Base-by-base conservation (phyloP, 2,888 invertebrate species). In the Himalopsyche japonica region DNA sequence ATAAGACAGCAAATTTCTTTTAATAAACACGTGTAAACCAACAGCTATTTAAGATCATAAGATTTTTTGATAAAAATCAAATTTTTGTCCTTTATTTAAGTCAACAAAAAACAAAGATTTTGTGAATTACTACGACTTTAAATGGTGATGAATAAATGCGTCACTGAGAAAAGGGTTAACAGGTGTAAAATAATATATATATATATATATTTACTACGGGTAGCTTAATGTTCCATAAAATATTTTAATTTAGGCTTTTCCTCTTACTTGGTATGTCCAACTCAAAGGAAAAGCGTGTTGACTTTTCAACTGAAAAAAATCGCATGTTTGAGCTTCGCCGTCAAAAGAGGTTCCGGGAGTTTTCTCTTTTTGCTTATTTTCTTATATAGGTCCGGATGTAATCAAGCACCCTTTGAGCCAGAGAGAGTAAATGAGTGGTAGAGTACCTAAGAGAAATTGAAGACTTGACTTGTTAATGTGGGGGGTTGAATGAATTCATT, bases 321-420 rank as follows among this genome's bases (percentile, higher is more conserved):
- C 20, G 70, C 27, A 70, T 70, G 70, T 70, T 70, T 70, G 70
- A 70, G 70, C 70, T 70, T 27, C 70, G 24, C 70, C 15, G 70
- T 70, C 24, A 82, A 82, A 84, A 82, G 82, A 76, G 79, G 48
- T 57, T 57, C 49, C 32, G 79, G 79, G 27, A 64, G 48, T 77
- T 80, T 34, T 82, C 80, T 85, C 85, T 86, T 84, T 86, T 84
- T 84, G 80, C 81, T 82, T 85, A 83, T 85, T 85, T 86, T 85
- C 85, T 85, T 86, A 86, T 85, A 84, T 84, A 84, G 84, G 85
- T 81, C 86, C 86, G 86, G 86, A 86, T 84, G 85, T 86, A 86
- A 86, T 86, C 86, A 86, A 86, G 85, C 85, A 84, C 85, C 85
- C 86, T 86, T 86, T 85, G 86, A 86, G 85, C 80, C 79, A 82